phyloP scores from a whole-genome alignment of 2,113 vertebrate genomes.

The Numida meleagris region DNA sequence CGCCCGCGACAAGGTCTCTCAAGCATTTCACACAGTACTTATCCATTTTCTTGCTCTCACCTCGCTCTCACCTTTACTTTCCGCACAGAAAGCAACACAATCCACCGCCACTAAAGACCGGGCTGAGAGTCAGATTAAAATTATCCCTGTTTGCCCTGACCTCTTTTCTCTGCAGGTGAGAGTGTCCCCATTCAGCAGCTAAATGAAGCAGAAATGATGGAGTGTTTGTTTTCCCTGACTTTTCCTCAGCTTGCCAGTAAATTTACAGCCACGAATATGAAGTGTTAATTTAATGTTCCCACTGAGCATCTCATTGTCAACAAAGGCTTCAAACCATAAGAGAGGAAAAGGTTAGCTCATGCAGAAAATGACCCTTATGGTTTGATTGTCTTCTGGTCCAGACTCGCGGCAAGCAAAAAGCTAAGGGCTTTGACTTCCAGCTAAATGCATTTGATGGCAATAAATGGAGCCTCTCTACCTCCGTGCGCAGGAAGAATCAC shows the following conservation, averaged over 20 bases:
- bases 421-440: constrained; percentile 72
- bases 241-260: constrained; percentile 83
- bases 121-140: constrained; percentile 78
- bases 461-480: constrained; percentile 79
- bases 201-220: constrained; percentile 90
- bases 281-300: constrained; percentile 90
- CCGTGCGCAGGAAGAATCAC: constrained; percentile 46
- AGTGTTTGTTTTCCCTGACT: constrained; percentile 89
- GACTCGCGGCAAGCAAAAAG: constrained; percentile 81
- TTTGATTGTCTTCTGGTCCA: constrained; percentile 86
- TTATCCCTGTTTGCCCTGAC: constrained; percentile 75
- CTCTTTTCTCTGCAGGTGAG: constrained; percentile 86
- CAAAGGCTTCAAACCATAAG: constrained; percentile 79
- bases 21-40: constrained; percentile 48
- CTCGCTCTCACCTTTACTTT: constrained; percentile 74
- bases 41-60: constrained; percentile 71
- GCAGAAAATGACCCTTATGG: constrained; percentile 91
- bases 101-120: constrained; percentile 73
- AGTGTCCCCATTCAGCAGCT: constrained; percentile 79
- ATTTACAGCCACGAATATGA: constrained; percentile 83
- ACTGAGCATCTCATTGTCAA: constrained; percentile 86
- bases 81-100: constrained; percentile 72
- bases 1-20: constrained; percentile 26
- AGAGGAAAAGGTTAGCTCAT: constrained; percentile 86
- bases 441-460: constrained; percentile 77